phyloP scores from a whole-genome alignment of 1,140 invertebrate genomes.

The Temnothorax curvispinosus region DNA sequence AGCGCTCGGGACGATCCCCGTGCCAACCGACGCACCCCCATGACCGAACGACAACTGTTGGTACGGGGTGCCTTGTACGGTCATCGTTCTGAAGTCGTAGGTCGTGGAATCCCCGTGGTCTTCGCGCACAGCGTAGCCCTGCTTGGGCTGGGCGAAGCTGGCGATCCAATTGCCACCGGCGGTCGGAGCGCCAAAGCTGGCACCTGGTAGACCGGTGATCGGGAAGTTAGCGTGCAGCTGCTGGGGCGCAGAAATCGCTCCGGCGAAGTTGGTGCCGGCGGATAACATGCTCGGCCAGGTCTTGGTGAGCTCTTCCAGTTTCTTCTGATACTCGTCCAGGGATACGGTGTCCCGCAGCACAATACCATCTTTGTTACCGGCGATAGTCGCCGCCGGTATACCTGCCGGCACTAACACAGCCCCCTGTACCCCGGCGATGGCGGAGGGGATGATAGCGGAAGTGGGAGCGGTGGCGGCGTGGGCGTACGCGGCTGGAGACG shows the following conservation, averaged over 20 bases:
- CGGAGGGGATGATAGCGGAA: not conserved
- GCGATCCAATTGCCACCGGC: conserved; percentile 40
- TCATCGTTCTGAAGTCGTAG: conserved; percentile 72
- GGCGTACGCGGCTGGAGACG: not conserved
- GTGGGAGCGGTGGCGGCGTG: not conserved
- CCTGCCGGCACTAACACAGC: conserved; percentile 51
- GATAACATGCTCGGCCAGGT: conserved; percentile 72
- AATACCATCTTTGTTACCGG: conserved; percentile 69
- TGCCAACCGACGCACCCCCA: not conserved
- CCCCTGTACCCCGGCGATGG: conserved; percentile 4
- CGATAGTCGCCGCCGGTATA: conserved; percentile 69
- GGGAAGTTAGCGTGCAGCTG: not conserved
- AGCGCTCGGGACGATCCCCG: not conserved
- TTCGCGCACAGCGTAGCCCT: conserved; percentile 75
- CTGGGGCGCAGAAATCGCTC: not conserved
- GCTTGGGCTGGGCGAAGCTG: conserved; percentile 67
- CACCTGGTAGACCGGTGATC: not conserved
- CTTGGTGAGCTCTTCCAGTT: conserved; percentile 78
- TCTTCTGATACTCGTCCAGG: conserved; percentile 79
- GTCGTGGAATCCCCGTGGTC: conserved; percentile 65
- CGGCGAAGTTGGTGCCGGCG: not conserved
- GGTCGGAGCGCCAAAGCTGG: not conserved
- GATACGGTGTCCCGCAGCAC: conserved; percentile 77
- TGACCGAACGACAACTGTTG: not conserved
- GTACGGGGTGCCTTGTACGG: conserved; percentile 54